Conservation (phyloP, 2,113 vertebrate genomes). For the Gallinago paraguaiae region DNA sequence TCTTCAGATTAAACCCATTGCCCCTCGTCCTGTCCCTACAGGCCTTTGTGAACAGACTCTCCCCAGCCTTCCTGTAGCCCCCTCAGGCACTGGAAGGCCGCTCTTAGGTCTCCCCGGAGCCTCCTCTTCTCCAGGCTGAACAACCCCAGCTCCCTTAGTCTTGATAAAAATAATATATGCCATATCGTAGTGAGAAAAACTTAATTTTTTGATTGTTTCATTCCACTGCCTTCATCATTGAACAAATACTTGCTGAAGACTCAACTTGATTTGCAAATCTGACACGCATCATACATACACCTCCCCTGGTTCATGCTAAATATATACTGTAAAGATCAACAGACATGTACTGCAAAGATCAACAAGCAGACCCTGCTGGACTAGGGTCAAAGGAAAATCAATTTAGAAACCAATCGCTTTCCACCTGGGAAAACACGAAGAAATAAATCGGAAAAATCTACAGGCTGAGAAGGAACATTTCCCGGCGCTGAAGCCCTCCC, state of each 20-base stretch:
- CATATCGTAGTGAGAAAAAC: background rate
- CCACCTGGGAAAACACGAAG: background rate
- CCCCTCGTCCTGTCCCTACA: too few species aligned
- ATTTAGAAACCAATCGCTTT: background rate
- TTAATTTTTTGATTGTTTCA: background rate
- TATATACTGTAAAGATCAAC: background rate
- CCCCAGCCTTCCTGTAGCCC: too few species aligned
- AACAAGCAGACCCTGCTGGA: background rate
- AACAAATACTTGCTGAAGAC: background rate
- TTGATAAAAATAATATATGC: background rate
- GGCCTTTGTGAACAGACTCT: too few species aligned
- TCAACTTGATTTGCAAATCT: background rate
- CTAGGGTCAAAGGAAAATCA: slow-evolving; percentile 3
- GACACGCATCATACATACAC: background rate
- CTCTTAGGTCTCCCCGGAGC: too few species aligned
- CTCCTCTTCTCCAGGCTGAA: too few species aligned
- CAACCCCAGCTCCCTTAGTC: background rate
- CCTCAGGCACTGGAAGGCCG: too few species aligned
- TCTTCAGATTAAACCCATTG: too few species aligned
- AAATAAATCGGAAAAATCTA: background rate
- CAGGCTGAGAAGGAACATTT: background rate
- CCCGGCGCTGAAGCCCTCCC: background rate
- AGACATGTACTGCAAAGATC: background rate
- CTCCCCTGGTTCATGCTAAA: background rate
- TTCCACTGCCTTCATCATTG: background rate